phyloP scores from a whole-genome alignment of 2,113 vertebrate genomes.

The Vireo altiloquus region DNA sequence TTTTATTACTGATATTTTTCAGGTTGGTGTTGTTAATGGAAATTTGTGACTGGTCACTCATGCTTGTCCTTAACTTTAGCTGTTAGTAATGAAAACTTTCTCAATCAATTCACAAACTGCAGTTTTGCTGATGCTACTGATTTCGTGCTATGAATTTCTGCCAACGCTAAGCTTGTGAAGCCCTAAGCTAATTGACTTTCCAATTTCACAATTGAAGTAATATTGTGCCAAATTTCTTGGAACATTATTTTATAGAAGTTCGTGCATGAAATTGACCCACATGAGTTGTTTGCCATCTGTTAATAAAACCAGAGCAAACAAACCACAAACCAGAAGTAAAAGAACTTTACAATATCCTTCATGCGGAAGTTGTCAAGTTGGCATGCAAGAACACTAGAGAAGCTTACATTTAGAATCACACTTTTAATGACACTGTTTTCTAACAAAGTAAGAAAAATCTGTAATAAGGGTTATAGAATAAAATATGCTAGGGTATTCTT shows the following conservation, averaged over 20 bases:
- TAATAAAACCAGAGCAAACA: background rate
- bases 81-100: conserved; percentile 33
- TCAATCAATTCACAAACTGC: conserved; percentile 2
- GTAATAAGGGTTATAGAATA: background rate
- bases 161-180: background rate
- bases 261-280: background rate
- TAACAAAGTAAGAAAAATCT: background rate
- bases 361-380: background rate
- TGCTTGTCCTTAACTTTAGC: conserved; percentile 19
- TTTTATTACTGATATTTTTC: background rate
- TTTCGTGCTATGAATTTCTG: background rate
- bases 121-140: background rate
- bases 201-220: conserved; percentile 19
- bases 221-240: conserved; percentile 4
- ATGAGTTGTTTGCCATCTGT: background rate
- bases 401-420: background rate
- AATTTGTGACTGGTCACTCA: background rate
- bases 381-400: background rate
- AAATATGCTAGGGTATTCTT: background rate
- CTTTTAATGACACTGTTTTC: background rate
- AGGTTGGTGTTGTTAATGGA: background rate
- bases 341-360: background rate
- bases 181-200: conserved; percentile 23
- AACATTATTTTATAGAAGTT: background rate
- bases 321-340: background rate